These are phyloP conservation scores for Suillia variegata DNA, from an alignment of 2,888 invertebrate species.

Conservation along the genomic window DNA sequence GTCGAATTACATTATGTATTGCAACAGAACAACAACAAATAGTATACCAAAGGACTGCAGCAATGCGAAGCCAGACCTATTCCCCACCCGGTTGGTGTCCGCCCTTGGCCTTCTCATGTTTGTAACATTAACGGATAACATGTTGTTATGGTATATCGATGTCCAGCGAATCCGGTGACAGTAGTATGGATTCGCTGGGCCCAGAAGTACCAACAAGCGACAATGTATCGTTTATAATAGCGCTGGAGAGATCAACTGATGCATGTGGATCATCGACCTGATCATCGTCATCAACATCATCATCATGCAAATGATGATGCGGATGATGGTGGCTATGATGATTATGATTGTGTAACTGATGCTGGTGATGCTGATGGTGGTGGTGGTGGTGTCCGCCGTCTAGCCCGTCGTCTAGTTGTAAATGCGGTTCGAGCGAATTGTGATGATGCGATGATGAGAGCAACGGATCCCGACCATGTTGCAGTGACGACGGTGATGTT, in stretches of 20 bases:
- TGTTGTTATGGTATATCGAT: slow-evolving; percentile 63
- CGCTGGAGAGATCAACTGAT: slow-evolving; percentile 51
- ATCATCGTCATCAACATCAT: slow-evolving; percentile 27
- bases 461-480: slow-evolving; percentile 51
- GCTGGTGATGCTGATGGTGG: slow-evolving; percentile 31
- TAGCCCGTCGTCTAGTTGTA: slow-evolving; percentile 29
- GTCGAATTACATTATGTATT: too few species aligned
- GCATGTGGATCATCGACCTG: slow-evolving; percentile 20
- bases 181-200: slow-evolving; percentile 61
- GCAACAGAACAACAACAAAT: too few species aligned
- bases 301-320: neutral
- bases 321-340: neutral
- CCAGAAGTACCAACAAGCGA: slow-evolving; percentile 52
- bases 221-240: slow-evolving; percentile 62
- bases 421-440: slow-evolving; percentile 26
- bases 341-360: too few species aligned
- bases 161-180: slow-evolving; percentile 63
- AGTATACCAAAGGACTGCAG: too few species aligned
- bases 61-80: too few species aligned
- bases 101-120: too few species aligned
- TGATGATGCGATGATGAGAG: slow-evolving; percentile 54
- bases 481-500: slow-evolving; percentile 31
- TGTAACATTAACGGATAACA: too few species aligned
- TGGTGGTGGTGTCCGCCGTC: slow-evolving; percentile 31
- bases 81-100: too few species aligned